A percentile compares a stretch with the other conserved stretches of the same genome.
Conservation (phyloP, 2,888 invertebrate species). For the Meganola albula region DNA sequence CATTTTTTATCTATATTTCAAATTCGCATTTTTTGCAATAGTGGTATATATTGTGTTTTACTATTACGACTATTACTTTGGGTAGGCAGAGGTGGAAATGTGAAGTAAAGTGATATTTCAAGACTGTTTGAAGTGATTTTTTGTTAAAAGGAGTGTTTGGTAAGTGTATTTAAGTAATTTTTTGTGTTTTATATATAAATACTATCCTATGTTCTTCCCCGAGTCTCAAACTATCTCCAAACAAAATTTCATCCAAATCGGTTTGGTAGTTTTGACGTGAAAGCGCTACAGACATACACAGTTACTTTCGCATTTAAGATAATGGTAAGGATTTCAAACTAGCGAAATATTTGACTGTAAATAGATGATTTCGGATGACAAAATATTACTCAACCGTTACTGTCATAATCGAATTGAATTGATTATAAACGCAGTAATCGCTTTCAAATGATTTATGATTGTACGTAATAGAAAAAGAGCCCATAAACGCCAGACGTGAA, state of each 20-base stretch:
- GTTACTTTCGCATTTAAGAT: no score
- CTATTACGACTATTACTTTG: conserved; percentile 64
- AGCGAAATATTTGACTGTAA: no score
- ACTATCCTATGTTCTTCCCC: no score
- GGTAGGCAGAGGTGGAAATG: conserved; percentile 18
- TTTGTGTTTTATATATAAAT: no score
- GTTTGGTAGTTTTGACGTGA: no score
- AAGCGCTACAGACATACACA: no score
- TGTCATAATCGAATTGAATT: conserved; percentile 24
- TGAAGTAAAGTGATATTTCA: conserved; percentile 16
- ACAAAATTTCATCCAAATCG: no score
- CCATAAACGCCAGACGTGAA: no score
- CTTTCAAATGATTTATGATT: conserved; percentile 30
- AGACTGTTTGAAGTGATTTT: conserved; percentile 18
- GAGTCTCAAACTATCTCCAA: no score
- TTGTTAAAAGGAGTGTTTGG: conserved; percentile 13
- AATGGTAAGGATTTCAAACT: no score
- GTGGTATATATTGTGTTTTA: conserved; percentile 59
- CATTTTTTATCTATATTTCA: conserved; percentile 56
- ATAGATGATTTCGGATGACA: conserved; percentile 22
- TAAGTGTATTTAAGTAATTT: conserved; percentile 11
- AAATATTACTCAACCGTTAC: conserved; percentile 23
- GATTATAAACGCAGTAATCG: conserved; percentile 18
- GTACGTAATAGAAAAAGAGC: conserved; percentile 22
- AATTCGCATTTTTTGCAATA: conserved; percentile 60